Evolutionary conservation across 2,888 invertebrate species (phyloP).

Genomic region (Zootermopsis nevadensis): DNA sequence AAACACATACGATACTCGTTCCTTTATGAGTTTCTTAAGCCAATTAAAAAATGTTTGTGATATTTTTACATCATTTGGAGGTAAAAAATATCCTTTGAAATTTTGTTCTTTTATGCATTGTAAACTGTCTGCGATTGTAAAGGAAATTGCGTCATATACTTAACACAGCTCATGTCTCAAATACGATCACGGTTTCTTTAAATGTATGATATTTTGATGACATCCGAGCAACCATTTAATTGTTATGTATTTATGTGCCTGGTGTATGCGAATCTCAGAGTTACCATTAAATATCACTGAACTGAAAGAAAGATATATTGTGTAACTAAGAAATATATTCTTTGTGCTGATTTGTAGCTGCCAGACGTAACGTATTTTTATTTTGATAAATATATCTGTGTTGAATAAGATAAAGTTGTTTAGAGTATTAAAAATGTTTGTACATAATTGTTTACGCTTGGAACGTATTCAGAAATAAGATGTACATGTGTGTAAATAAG

Average conservation of each 20-base stretch:
- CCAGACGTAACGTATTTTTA: not conserved
- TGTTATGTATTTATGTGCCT: not conserved
- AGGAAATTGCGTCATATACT: not conserved
- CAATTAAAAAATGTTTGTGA: not conserved
- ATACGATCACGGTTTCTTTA: not conserved
- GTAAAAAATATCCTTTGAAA: not conserved
- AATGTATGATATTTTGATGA: constrained; percentile 6
- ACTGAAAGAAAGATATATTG: not conserved
- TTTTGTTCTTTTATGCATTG: not conserved
- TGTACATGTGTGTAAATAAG: constrained; percentile 15
- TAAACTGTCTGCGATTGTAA: not conserved
- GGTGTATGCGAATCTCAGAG: not conserved
- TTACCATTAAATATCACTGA: not conserved
- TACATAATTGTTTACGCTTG: not conserved
- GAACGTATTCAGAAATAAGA: not conserved
- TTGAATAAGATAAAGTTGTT: not conserved
- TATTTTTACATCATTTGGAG: not conserved
- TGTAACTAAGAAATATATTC: not conserved
- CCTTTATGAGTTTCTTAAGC: not conserved
- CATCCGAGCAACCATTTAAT: not conserved
- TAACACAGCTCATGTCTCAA: constrained; percentile 7
- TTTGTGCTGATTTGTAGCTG: not conserved
- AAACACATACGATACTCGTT: not conserved
- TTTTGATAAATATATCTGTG: constrained; percentile 10
- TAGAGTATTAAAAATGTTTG: not conserved